phyloP scores from a whole-genome alignment of 2,797 vertebrate species.

The Hypotaenidia okinawae region DNA sequence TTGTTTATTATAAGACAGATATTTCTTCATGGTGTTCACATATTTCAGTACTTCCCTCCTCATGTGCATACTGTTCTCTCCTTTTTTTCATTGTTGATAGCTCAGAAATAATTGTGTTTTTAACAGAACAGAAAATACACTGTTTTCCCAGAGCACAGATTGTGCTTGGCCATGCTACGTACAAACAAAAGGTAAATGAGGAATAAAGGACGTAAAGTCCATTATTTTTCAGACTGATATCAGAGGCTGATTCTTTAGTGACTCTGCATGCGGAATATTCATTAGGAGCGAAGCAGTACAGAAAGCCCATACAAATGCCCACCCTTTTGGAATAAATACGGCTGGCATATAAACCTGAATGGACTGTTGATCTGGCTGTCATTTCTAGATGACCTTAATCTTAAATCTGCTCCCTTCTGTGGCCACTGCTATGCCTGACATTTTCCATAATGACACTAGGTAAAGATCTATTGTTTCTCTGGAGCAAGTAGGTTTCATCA shows the following conservation, averaged over 20 bases:
- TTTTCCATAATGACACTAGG: slow-evolving; percentile 41
- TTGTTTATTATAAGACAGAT: not conserved
- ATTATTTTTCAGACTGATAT: slow-evolving; percentile 16
- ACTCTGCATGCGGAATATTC: slow-evolving; percentile 25
- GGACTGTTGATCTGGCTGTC: slow-evolving; percentile 31
- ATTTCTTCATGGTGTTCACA: not conserved
- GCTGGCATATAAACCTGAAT: slow-evolving; percentile 13
- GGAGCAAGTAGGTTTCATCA: not conserved
- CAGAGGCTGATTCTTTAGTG: not conserved
- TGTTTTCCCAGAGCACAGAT: slow-evolving; percentile 1
- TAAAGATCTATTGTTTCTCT: slow-evolving; percentile 52
- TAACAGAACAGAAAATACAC: not conserved
- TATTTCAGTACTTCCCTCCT: not conserved
- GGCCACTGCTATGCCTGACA: slow-evolving; percentile 36
- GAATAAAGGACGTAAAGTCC: not conserved
- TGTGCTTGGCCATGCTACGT: not conserved
- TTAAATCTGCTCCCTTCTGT: slow-evolving; percentile 47
- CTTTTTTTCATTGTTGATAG: not conserved
- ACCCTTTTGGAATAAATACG: slow-evolving; percentile 15
- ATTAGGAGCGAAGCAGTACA: not conserved
- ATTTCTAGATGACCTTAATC: slow-evolving; percentile 50
- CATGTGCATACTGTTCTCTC: not conserved
- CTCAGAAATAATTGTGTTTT: not conserved
- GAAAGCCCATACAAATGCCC: not conserved
- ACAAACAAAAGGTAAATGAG: not conserved